Conservation (phyloP, 2,888 invertebrate species). For the Protophormia terraenovae region DNA sequence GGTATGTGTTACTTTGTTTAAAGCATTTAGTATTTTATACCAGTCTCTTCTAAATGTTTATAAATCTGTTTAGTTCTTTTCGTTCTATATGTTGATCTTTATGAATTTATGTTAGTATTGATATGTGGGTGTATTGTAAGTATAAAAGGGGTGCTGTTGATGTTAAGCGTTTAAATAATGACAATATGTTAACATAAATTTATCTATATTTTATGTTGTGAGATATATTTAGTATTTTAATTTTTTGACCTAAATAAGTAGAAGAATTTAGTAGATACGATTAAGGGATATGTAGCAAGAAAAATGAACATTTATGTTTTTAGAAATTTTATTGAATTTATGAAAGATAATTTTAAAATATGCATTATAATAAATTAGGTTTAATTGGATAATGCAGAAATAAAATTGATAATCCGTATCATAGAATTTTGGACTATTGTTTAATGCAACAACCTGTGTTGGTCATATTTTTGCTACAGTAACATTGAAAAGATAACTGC, state of each 20-base stretch:
- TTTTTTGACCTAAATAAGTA: slow-evolving; percentile 19
- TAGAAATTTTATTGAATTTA: no score
- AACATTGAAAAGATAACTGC: no score
- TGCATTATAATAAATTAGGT: no score
- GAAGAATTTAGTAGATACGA: background rate
- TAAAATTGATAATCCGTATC: no score
- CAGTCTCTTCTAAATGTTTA: slow-evolving; percentile 26
- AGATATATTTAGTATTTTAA: background rate
- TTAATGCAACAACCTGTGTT: no score
- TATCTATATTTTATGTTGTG: slow-evolving; percentile 49
- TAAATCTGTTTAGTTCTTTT: background rate
- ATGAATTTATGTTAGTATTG: background rate
- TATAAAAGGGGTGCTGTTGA: background rate
- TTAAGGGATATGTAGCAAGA: no score
- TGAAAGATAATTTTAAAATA: no score
- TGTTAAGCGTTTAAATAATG: slow-evolving; percentile 61
- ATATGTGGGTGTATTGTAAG: background rate
- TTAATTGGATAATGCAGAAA: no score
- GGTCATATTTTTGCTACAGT: no score
- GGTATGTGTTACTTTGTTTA: slow-evolving; percentile 16
- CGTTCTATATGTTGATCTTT: slow-evolving; percentile 1
- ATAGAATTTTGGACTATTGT: no score
- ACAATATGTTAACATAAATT: slow-evolving; percentile 61
- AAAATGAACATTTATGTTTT: no score
- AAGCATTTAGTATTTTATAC: slow-evolving; percentile 8